These are phyloP conservation scores for Synanthedon formicaeformis DNA, from an alignment of 2,888 invertebrate species.

Conservation along the genomic window DNA sequence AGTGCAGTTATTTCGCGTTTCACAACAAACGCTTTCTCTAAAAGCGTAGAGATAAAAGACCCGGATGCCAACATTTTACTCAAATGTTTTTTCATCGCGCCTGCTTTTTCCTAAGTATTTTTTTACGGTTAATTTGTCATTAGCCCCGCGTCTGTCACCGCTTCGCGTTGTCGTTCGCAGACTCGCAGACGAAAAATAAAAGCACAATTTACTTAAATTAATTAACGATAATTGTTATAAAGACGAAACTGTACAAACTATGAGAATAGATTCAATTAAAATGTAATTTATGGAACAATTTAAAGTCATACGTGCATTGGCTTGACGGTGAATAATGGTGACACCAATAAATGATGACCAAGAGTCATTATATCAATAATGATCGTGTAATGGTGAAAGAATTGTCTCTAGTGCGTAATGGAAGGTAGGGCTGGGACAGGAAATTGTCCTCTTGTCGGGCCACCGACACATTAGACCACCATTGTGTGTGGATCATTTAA, in stretches of 20 bases:
- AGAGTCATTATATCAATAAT: constrained; percentile 40
- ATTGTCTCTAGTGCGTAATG: constrained; percentile 60
- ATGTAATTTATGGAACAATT: background rate
- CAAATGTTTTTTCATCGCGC: constrained; percentile 29
- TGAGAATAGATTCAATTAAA: background rate
- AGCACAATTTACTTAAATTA: constrained; percentile 7
- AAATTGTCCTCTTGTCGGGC: constrained; percentile 64
- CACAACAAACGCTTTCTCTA: constrained; percentile 43
- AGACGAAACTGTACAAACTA: background rate
- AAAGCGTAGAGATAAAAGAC: constrained; percentile 41
- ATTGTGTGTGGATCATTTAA: constrained; percentile 44
- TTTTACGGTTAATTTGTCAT: constrained; percentile 59
- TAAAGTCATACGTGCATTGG: background rate
- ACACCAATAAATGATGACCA: constrained; percentile 32
- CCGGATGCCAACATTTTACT: constrained; percentile 34
- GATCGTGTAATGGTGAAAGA: constrained; percentile 50
- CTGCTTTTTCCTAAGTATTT: constrained; percentile 41
- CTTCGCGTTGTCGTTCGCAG: constrained; percentile 30
- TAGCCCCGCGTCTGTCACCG: constrained; percentile 55
- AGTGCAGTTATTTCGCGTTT: constrained; percentile 8
- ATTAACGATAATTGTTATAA: constrained; percentile 17
- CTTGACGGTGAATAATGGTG: constrained; percentile 15
- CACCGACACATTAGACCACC: constrained; percentile 51
- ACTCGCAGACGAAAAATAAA: constrained; percentile 24
- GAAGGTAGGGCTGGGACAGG: constrained; percentile 58